These are phyloP conservation scores for Betta splendens DNA, from an alignment of 2,797 vertebrate species.

Conservation along the genomic window DNA sequence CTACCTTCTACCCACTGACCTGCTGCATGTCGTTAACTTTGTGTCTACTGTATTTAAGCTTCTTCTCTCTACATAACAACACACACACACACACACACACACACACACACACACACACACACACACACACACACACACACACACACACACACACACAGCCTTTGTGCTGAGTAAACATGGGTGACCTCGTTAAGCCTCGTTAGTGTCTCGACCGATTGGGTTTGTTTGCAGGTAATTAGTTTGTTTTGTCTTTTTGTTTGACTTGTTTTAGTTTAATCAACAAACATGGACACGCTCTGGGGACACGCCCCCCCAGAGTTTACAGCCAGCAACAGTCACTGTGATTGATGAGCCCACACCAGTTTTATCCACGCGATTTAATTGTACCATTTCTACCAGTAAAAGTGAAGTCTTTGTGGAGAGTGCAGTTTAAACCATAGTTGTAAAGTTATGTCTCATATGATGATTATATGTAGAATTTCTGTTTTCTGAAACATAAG, in stretches of 20 bases:
- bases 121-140: conserved; percentile 7
- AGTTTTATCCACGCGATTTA: too few relatives aligned
- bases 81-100: conserved; percentile 48
- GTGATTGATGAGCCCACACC: too few relatives aligned
- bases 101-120: conserved; percentile 8
- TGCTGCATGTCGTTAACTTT: too few relatives aligned
- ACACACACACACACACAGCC: neutral
- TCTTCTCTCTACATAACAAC: conserved; percentile 53
- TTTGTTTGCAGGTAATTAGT: conserved; percentile 72
- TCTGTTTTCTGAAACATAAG: too few relatives aligned
- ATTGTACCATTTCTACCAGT: too few relatives aligned
- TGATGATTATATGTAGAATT: too few relatives aligned
- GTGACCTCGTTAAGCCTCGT: conserved; percentile 71
- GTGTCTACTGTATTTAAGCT: too few relatives aligned
- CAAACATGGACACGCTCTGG: conserved; percentile 41
- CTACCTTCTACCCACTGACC: too few relatives aligned
- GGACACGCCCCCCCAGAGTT: conserved; percentile 1
- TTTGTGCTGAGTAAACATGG: conserved; percentile 35
- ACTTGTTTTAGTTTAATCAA: conserved; percentile 60
- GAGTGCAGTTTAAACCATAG: too few relatives aligned
- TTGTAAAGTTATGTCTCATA: too few relatives aligned
- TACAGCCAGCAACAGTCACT: neutral
- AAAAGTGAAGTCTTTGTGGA: too few relatives aligned
- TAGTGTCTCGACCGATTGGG: conserved; percentile 45
- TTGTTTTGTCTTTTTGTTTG: conserved; percentile 72